phyloP scores from a whole-genome alignment of 2,113 vertebrate genomes.

The Verasper variegatus region DNA sequence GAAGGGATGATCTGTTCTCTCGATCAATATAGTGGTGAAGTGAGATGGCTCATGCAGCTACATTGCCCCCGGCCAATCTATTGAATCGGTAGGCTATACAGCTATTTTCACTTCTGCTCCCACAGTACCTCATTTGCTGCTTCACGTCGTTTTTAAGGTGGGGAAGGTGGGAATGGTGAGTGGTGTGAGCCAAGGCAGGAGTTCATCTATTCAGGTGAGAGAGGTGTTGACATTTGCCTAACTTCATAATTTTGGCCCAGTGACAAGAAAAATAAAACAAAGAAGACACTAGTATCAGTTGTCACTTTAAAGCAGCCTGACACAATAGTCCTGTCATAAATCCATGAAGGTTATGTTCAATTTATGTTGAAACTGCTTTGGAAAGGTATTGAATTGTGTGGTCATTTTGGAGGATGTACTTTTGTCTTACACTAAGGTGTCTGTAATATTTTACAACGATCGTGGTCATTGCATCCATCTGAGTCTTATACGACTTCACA shows the following conservation, averaged over 20 bases:
- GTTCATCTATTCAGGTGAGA: not conserved
- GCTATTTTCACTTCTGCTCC: constrained; percentile 53
- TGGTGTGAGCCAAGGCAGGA: constrained; percentile 3
- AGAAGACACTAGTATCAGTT: not conserved
- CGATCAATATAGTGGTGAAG: constrained; percentile 64
- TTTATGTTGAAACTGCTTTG: too few species aligned
- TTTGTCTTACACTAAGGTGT: not conserved
- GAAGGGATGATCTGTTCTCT: constrained; percentile 51
- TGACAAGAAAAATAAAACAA: not conserved
- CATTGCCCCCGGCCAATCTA: constrained; percentile 48
- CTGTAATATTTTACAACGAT: not conserved
- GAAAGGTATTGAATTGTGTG: too few species aligned
- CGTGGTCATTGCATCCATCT: not conserved
- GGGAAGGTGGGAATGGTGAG: not conserved
- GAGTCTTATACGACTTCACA: not conserved
- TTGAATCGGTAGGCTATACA: constrained; percentile 10
- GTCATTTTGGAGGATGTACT: not conserved
- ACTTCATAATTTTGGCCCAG: not conserved
- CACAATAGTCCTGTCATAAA: not conserved
- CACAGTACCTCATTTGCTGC: constrained; percentile 27
- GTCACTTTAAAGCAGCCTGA: not conserved
- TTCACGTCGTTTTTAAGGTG: constrained; percentile 3
- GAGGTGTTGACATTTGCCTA: not conserved
- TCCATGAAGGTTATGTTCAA: not conserved
- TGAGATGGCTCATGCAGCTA: constrained; percentile 34